phyloP scores from a whole-genome alignment of 2,888 invertebrate species.

The Spisula subtruncata region DNA sequence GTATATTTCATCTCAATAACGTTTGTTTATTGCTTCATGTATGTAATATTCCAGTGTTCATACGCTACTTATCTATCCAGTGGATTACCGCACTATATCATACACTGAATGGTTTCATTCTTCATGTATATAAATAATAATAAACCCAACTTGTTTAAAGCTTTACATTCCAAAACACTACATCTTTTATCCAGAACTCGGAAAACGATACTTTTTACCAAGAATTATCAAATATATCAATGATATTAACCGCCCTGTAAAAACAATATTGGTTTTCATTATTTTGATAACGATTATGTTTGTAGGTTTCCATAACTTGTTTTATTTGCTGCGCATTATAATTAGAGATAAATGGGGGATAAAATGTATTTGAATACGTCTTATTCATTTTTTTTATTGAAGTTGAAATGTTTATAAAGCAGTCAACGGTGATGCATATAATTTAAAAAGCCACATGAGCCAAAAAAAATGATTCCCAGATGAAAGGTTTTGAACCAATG shows the following conservation, averaged over 20 bases:
- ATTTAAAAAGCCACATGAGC: not conserved
- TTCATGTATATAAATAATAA: not conserved
- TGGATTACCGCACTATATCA: constrained; percentile 1
- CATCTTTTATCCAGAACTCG: not conserved
- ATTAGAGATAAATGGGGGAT: not conserved
- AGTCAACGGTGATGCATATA: not conserved
- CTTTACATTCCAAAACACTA: not conserved
- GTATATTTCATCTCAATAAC: not conserved
- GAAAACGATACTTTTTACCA: not conserved
- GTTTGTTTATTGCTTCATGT: not conserved
- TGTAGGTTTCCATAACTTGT: not conserved
- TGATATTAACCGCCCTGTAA: not conserved
- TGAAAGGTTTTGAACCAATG: too few relatives aligned
- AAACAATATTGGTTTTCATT: not conserved
- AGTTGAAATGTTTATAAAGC: too few relatives aligned
- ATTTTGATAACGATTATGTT: not conserved
- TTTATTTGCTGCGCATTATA: not conserved
- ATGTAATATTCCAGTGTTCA: not conserved
- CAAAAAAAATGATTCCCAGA: too few relatives aligned
- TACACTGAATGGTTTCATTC: not conserved
- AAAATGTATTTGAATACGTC: too few relatives aligned
- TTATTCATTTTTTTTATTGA: not conserved
- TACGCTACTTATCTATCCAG: not conserved
- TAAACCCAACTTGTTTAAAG: not conserved
- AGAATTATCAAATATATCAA: not conserved